These are phyloP conservation scores for Tetragonula carbonaria DNA, from an alignment of 2,888 invertebrate species.

Conservation along the genomic window DNA sequence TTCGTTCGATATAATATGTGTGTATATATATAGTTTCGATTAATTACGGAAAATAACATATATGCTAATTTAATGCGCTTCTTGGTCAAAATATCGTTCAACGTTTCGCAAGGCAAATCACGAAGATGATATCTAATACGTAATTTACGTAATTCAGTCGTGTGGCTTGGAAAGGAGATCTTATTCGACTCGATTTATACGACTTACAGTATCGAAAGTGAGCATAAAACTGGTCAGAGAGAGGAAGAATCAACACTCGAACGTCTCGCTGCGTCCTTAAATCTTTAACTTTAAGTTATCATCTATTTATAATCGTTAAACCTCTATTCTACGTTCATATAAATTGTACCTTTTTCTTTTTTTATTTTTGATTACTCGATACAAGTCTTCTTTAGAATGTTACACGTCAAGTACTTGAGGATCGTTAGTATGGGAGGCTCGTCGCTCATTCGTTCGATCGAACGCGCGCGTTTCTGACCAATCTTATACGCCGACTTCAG, in stretches of 20 bases:
- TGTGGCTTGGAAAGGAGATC: conserved; percentile 30
- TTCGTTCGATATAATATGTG: background rate
- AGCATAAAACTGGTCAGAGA: conserved; percentile 55
- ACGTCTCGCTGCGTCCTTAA: background rate
- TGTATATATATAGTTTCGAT: conserved; percentile 8
- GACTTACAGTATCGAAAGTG: conserved; percentile 5
- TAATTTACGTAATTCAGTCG: conserved; percentile 40
- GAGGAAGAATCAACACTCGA: conserved; percentile 11
- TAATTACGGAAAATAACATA: conserved; percentile 12
- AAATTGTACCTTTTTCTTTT: conserved; percentile 31
- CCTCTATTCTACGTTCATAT: conserved; percentile 31
- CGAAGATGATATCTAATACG: conserved; percentile 31
- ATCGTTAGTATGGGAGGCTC: background rate
- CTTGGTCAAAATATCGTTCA: conserved; percentile 48
- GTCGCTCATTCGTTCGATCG: background rate
- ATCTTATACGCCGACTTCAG: conserved; percentile 7
- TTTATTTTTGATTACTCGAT: conserved; percentile 29
- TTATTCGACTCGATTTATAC: conserved; percentile 2
- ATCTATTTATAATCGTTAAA: background rate
- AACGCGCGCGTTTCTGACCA: conserved; percentile 31
- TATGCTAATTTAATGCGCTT: conserved; percentile 34
- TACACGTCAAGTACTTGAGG: background rate
- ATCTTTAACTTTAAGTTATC: background rate
- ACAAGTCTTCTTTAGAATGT: conserved; percentile 45
- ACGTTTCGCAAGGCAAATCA: conserved; percentile 41